phyloP scores from a whole-genome alignment of 2,113 vertebrate species.

The Saccopteryx leptura region DNA sequence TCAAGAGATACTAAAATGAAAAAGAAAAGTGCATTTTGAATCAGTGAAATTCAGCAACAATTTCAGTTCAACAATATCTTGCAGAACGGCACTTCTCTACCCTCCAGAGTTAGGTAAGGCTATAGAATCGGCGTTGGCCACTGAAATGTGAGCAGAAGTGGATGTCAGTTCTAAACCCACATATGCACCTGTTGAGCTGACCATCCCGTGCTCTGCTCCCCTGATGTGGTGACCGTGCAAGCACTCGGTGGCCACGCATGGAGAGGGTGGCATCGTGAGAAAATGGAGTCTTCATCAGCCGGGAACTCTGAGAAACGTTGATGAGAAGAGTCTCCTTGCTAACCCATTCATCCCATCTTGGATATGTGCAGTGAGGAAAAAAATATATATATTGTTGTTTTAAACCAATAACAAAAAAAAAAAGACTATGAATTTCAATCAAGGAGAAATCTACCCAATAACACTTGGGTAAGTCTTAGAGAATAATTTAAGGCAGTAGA shows the following conservation, averaged over 20 bases:
- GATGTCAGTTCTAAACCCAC: not conserved
- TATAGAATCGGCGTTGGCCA: not conserved
- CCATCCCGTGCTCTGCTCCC: not conserved
- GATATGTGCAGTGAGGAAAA: not conserved
- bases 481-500: not conserved
- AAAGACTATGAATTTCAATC: not conserved
- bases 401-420: too few species aligned
- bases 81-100: not conserved
- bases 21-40: not conserved
- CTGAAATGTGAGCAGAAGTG: not conserved
- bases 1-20: slow-evolving; percentile 14
- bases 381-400: too few species aligned
- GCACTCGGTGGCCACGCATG: rapidly evolving
- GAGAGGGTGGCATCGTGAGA: not conserved
- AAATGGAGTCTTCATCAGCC: not conserved
- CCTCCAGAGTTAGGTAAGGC: not conserved
- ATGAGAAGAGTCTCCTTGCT: not conserved
- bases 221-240: not conserved
- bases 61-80: not conserved
- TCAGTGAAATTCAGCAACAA: not conserved
- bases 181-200: not conserved
- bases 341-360: not conserved
- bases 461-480: not conserved
- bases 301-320: not conserved
- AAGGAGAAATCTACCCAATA: not conserved